Evolutionary conservation across 2,113 vertebrate species (phyloP), one percentile per base, ranked within the genome.

Genomic region (Cepphus grylle): DNA sequence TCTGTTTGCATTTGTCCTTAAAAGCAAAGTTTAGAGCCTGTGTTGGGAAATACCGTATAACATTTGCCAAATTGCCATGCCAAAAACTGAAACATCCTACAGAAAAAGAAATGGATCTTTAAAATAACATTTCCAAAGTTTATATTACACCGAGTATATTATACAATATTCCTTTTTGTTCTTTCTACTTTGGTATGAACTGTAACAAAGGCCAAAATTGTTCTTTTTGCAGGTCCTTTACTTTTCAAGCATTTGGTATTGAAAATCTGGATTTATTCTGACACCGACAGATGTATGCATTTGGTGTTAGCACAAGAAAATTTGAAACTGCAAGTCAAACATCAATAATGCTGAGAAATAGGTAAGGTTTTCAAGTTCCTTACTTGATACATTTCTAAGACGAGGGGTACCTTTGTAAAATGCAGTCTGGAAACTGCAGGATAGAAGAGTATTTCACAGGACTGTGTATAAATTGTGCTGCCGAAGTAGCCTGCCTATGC

Each of bases 1-100:
- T 74, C 66, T 95, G 74, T 82, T 97, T 97, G 45, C 93, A 92
- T 96, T 98, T 97, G 77, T 97, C 95, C 71, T 98, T 98, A 86
- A 98, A 98, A 94, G 94, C 97, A 77, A 98, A 98, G 40, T 98
- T 98, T 63, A 98, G 87, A 92, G 97, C 92, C 72, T 97, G 94
- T 38, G 80, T 95, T 95, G 96, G 96, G 94, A 98, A 98, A 96
- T 96, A 96, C 10, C 38, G 16, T 47, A 92, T 93, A 65, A 97
- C 83, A 71, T 97, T 96, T 73, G 90, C 93, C 58, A 97, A 90
- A 95, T 66, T 97, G 49, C 94, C 97, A 85, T 40, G 84, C 91
- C 96, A 98, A 85, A 79, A 98, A 79, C 94, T 97, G 52, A 97
- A 32, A 95, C 97, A 96, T 91, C 94, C 95, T 98, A 42, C 2